phyloP scores from a whole-genome alignment of 1,140 invertebrate genomes.

The Rhopalosiphum padi region DNA sequence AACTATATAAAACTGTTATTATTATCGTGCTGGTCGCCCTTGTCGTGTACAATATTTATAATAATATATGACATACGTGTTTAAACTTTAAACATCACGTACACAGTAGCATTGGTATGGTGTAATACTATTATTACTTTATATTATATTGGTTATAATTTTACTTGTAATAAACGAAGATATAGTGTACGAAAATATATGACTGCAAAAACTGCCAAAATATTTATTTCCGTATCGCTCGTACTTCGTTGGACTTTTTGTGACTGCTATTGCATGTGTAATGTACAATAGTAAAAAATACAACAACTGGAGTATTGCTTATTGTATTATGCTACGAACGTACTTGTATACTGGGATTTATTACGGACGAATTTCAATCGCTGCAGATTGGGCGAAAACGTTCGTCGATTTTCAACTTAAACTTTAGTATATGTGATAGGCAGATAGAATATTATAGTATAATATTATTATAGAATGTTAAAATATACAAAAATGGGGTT shows the following conservation, averaged over 20 bases:
- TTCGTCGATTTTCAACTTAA: too few relatives aligned
- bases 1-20: neutral
- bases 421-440: too few relatives aligned
- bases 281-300: too few relatives aligned
- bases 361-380: too few relatives aligned
- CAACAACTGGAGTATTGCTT: too few relatives aligned
- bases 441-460: neutral
- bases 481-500: neutral
- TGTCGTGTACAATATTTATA: neutral
- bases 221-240: too few relatives aligned
- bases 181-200: neutral
- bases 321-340: too few relatives aligned
- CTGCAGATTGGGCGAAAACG: too few relatives aligned
- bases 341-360: too few relatives aligned
- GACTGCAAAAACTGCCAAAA: neutral
- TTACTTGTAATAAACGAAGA: neutral
- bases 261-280: too few relatives aligned
- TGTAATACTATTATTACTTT: neutral
- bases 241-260: too few relatives aligned
- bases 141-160: neutral
- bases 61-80: neutral
- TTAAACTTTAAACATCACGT: neutral
- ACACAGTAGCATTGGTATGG: neutral
- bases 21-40: neutral
- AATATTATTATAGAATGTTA: neutral